Evolutionary conservation across 2,888 invertebrate genomes (phyloP).

Genomic region (Hermodice carunculata): DNA sequence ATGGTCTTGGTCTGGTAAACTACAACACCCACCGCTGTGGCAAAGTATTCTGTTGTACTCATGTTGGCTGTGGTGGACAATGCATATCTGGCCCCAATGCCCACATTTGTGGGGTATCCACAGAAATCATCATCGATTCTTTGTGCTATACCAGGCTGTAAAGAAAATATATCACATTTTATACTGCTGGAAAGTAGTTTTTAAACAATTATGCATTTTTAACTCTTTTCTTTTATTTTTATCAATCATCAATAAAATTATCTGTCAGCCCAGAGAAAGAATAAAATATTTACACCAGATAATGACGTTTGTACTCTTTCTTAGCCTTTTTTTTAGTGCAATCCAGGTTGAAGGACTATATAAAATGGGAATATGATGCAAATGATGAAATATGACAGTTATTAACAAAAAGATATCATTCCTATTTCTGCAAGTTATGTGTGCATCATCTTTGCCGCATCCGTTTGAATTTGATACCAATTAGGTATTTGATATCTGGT

Average conservation of each 20-base stretch:
- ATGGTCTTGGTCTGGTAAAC: conserved; percentile 28
- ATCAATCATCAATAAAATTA: not conserved
- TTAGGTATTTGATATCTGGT: no score
- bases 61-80: conserved; percentile 17
- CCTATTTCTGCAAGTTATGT: no score
- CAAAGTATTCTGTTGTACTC: conserved; percentile 16
- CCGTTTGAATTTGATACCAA: no score
- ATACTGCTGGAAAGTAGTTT: not conserved
- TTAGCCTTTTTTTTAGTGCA: no score
- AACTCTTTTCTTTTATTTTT: not conserved
- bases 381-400: no score
- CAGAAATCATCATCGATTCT: conserved; percentile 33
- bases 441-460: no score
- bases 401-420: no score
- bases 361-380: no score
- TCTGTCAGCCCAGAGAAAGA: not conserved
- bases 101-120: conserved; percentile 31
- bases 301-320: no score
- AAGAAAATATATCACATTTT: not conserved
- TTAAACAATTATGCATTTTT: not conserved
- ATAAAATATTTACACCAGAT: no score
- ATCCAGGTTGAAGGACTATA: no score
- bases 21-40: conserved; percentile 30
- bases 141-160: conserved; percentile 22
- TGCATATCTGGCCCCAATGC: conserved; percentile 33